These are phyloP conservation scores for Euzetes globulus DNA, from an alignment of 2,888 invertebrate genomes.

Conservation along the genomic window DNA sequence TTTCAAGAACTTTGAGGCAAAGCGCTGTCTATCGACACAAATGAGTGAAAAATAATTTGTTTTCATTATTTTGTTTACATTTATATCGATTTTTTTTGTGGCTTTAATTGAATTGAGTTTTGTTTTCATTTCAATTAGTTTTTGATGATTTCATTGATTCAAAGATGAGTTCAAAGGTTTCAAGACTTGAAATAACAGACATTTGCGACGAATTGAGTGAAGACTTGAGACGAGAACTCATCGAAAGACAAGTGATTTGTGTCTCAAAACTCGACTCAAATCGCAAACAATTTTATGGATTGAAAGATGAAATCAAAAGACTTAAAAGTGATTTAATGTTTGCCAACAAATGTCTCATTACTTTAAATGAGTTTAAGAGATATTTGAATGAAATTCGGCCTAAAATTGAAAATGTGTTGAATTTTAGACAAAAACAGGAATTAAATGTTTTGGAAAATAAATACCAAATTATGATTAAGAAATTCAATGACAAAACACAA, in stretches of 20 bases:
- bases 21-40: too few species aligned
- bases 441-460: background rate
- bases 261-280: background rate
- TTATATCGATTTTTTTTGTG: too few species aligned
- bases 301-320: background rate
- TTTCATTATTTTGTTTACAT: too few species aligned
- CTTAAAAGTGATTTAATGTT: background rate
- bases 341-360: background rate
- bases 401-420: background rate
- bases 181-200: background rate
- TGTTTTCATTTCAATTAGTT: too few species aligned
- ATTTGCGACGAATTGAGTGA: background rate
- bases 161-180: background rate
- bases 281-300: too few species aligned
- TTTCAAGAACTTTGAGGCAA: too few species aligned
- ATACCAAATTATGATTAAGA: background rate
- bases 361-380: background rate
- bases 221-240: background rate
- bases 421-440: background rate
- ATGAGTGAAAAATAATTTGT: too few species aligned
- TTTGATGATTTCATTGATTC: too few species aligned
- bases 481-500: background rate
- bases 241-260: background rate
- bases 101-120: too few species aligned
- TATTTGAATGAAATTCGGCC: background rate